These are phyloP conservation scores for Muscicapa adusta DNA, from an alignment of 2,113 vertebrate species.

Conservation along the genomic window DNA sequence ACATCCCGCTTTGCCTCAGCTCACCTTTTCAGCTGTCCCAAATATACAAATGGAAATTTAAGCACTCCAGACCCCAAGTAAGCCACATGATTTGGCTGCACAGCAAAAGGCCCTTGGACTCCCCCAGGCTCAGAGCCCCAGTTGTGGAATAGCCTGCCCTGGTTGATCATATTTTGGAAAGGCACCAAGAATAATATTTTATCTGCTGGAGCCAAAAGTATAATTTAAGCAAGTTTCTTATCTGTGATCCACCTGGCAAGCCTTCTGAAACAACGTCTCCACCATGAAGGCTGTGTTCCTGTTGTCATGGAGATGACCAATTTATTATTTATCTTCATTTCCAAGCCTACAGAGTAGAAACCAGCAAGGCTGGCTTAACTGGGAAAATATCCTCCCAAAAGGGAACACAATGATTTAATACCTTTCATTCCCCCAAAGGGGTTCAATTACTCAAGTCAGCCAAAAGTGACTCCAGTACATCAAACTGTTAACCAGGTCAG, in stretches of 20 bases:
- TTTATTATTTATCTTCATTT: slow-evolving; percentile 11
- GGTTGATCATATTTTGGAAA: neutral
- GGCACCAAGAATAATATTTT: slow-evolving; percentile 28
- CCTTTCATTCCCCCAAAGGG: neutral
- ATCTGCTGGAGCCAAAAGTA: neutral
- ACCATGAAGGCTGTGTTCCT: neutral
- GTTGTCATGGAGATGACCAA: neutral
- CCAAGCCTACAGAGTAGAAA: neutral
- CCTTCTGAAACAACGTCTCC: neutral
- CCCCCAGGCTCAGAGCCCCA: fast-evolving
- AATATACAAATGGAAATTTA: neutral
- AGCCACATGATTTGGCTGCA: neutral
- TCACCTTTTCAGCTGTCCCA: slow-evolving; percentile 18
- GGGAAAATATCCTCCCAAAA: slow-evolving; percentile 14
- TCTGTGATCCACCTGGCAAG: slow-evolving; percentile 41
- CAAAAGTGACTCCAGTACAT: neutral
- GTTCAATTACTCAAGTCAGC: neutral
- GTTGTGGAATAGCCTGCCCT: neutral
- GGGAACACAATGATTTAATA: neutral
- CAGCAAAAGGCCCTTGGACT: neutral
- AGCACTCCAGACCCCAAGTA: neutral
- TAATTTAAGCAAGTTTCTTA: slow-evolving; percentile 21
- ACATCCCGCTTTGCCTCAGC: neutral
- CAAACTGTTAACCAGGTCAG: neutral
- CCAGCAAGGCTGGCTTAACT: neutral